Evolutionary conservation across 2,113 vertebrate genomes (phyloP), one percentile per base, ranked within the genome.

Genomic region (Gambusia holbrooki): DNA sequence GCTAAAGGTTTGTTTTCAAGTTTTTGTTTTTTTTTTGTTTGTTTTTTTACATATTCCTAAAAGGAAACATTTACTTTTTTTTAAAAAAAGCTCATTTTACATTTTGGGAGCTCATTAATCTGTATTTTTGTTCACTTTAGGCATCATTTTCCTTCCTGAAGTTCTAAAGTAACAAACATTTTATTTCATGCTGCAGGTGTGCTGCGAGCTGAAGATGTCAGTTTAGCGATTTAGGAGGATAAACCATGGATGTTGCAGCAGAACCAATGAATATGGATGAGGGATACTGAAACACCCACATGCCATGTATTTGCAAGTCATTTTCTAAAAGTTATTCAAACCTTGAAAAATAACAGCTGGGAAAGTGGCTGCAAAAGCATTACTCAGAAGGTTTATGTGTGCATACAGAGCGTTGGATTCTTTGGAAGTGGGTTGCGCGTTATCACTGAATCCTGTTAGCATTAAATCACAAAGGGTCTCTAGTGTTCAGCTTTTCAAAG

Each of bases 231-330:
- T 71, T 83, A 80, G 82, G 84, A 82, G 76, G 76, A 82, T 87
- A 72, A 81, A 77, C 67, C 66, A 66, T 0, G 75, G 71, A 70
- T 62, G 32, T 80, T 66, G 71, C 69, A 60, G 86, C 54, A 54
- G 48, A 54, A 40, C 71, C 62, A 30, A 83, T 88, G 75, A 85
- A 88, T 92, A 92, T 90, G 81, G 25, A 88, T 84, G 78, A 89
- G 77, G 68, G 48, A 73, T 70, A 69, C 33, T 77, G 74, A 85
- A 84, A 82, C 83, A 72, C 84, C 84, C 79, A 87, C 88, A 79
- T 32, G 1, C 42, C 62, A 64, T 77, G 79, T 64, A 80, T 85
- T 82, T 86, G 85, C 76, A 74, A 61, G 66, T 88, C 78, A 68
- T 65, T 80, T 80, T 80, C 15, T 63, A 63, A 29, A 69, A 81